Evolutionary conservation across 2,113 vertebrate genomes (phyloP).

Genomic region (Otus sunia): DNA sequence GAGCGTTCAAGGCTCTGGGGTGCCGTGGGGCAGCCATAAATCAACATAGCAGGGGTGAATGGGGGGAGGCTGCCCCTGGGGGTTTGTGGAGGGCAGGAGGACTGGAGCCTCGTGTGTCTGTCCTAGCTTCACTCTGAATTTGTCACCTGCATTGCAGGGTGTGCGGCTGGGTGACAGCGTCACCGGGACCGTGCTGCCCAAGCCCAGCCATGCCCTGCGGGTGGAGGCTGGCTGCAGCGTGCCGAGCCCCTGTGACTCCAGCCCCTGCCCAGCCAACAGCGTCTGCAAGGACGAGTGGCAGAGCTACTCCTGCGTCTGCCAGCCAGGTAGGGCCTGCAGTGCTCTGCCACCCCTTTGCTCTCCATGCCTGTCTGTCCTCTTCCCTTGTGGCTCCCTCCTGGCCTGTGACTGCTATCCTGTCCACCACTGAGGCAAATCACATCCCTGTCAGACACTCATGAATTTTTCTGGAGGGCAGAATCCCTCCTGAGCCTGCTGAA

Average conservation of each 20-base stretch:
- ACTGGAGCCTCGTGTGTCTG: accelerated
- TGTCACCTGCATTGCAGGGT: constrained; percentile 77
- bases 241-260: constrained; percentile 84
- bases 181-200: constrained; percentile 79
- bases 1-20: neutral
- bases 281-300: constrained; percentile 90
- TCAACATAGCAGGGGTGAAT: neutral
- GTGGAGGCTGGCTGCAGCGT: constrained; percentile 88
- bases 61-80: neutral
- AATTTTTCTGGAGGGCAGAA: neutral
- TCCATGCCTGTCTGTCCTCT: neutral
- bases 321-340: constrained; percentile 79
- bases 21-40: neutral
- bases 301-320: constrained; percentile 86
- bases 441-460: neutral
- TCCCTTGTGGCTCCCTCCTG: neutral
- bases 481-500: neutral
- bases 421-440: neutral
- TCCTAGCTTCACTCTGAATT: neutral
- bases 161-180: constrained; percentile 89
- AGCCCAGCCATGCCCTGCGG: constrained; percentile 84
- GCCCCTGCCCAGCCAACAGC: constrained; percentile 87
- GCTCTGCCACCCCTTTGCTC: neutral
- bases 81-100: neutral
- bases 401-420: neutral